Percentiles rank a stretch among this genome's conserved stretches.
These are phyloP conservation scores for Diarsia dahlii DNA, from an alignment of 2,888 invertebrate genomes.

Conservation along the genomic window DNA sequence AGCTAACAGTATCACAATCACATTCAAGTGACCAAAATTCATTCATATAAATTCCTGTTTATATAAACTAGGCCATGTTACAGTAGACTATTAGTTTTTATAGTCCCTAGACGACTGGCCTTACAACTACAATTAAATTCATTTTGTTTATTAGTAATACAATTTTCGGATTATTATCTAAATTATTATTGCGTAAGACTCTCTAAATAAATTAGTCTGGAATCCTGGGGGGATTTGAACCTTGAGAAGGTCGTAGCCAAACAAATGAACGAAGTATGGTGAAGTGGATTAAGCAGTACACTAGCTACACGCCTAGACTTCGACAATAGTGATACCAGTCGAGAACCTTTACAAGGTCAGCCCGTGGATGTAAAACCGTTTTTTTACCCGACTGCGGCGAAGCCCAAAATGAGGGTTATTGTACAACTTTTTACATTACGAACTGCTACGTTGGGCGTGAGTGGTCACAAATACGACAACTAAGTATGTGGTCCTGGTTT, in stretches of 20 bases:
- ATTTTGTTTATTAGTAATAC: constrained; percentile 34
- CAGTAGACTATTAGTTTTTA: constrained; percentile 12
- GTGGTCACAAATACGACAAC: too few relatives aligned
- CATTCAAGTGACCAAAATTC: constrained; percentile 1
- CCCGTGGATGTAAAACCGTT: not conserved
- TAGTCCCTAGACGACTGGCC: constrained; percentile 20
- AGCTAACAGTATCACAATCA: too few relatives aligned
- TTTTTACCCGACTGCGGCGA: too few relatives aligned
- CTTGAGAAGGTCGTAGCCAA: not conserved
- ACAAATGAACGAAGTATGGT: not conserved
- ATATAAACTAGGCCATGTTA: constrained; percentile 13
- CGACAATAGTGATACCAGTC: not conserved
- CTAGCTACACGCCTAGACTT: not conserved
- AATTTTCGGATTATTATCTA: constrained; percentile 34
- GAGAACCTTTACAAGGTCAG: too few relatives aligned
- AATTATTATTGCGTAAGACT: constrained; percentile 30
- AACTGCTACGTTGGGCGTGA: too few relatives aligned
- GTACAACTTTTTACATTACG: too few relatives aligned
- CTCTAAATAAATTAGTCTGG: constrained; percentile 16
- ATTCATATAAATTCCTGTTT: not conserved
- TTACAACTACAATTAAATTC: constrained; percentile 26
- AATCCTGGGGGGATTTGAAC: constrained; percentile 7
- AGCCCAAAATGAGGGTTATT: too few relatives aligned
- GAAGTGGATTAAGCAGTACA: not conserved
- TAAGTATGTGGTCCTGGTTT: too few relatives aligned